phyloP scores from a whole-genome alignment of 2,888 invertebrate species.

The Apoda limacodes region DNA sequence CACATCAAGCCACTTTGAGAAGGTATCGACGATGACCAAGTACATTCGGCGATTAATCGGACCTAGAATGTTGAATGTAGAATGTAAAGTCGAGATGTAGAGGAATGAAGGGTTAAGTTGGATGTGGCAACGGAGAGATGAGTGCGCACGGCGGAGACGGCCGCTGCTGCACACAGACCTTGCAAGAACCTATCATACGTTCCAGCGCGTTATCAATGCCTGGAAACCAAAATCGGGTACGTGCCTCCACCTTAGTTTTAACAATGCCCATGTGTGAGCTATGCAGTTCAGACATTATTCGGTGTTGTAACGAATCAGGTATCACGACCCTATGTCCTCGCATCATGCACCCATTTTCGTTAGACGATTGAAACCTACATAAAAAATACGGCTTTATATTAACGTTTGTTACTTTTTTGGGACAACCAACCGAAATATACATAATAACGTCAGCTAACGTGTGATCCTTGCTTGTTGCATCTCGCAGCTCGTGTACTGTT shows the following conservation, averaged over 20 bases:
- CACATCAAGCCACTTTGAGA: conserved; percentile 2
- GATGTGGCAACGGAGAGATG: too few species aligned
- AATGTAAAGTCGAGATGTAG: too few species aligned
- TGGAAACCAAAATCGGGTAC: conserved; percentile 13
- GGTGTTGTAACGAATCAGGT: conserved; percentile 4
- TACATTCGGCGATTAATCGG: too few species aligned
- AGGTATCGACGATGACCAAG: too few species aligned
- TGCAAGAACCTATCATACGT: conserved; percentile 5
- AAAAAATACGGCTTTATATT: conserved; percentile 8
- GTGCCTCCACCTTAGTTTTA: conserved; percentile 17
- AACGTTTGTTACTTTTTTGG: conserved; percentile 5
- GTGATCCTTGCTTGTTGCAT: conserved; percentile 7
- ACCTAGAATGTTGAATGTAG: too few species aligned
- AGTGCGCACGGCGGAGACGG: conserved; percentile 9
- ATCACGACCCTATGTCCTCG: conserved; percentile 13
- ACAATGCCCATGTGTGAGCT: conserved; percentile 19
- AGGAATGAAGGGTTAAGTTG: too few species aligned
- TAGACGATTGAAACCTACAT: conserved; percentile 11
- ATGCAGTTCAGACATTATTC: conserved; percentile 7
- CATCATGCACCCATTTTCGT: conserved; percentile 11
- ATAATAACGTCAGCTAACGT: conserved; percentile 3
- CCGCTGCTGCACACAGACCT: conserved; percentile 7
- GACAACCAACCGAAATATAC: conserved; percentile 13
- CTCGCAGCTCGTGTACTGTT: conserved; percentile 5
- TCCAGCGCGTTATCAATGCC: conserved; percentile 14